Evolutionary conservation across 2,888 invertebrate species (phyloP).

Genomic region (Tribolium freemani): DNA sequence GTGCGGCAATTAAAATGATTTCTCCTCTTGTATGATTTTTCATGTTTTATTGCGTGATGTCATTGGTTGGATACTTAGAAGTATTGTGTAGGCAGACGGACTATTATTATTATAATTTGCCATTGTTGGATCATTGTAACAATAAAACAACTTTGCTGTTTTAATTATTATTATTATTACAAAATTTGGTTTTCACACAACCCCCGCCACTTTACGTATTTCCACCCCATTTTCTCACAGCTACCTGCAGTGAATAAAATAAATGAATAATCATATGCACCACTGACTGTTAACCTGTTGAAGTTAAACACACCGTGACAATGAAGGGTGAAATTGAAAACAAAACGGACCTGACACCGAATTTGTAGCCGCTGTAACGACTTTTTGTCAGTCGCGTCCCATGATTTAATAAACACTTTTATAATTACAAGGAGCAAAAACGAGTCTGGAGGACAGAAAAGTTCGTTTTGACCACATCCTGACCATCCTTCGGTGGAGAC

Average conservation of each 20-base stretch:
- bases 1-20: slow-evolving; percentile 54
- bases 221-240: slow-evolving; percentile 47
- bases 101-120: slow-evolving; percentile 44
- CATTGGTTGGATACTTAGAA: slow-evolving; percentile 50
- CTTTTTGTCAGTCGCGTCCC: slow-evolving; percentile 22
- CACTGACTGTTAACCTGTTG: slow-evolving; percentile 56
- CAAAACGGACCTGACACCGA: slow-evolving; percentile 37
- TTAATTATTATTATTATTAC: slow-evolving; percentile 3
- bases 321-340: slow-evolving; percentile 53
- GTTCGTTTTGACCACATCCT: slow-evolving; percentile 20
- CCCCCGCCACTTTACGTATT: not conserved
- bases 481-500: not conserved
- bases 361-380: slow-evolving; percentile 22
- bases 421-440: slow-evolving; percentile 1
- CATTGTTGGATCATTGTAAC: slow-evolving; percentile 27
- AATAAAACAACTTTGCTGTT: not conserved
- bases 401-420: slow-evolving; percentile 7
- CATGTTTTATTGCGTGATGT: slow-evolving; percentile 51
- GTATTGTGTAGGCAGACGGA: slow-evolving; percentile 47
- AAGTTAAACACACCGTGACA: slow-evolving; percentile 58
- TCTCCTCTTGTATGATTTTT: slow-evolving; percentile 53
- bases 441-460: not conserved
- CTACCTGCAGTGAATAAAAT: slow-evolving; percentile 47
- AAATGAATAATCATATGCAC: slow-evolving; percentile 56
- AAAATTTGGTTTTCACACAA: not conserved